Base-by-base conservation (phyloP, 2,797 vertebrate genomes). In the Sebastolobus alascanus region DNA sequence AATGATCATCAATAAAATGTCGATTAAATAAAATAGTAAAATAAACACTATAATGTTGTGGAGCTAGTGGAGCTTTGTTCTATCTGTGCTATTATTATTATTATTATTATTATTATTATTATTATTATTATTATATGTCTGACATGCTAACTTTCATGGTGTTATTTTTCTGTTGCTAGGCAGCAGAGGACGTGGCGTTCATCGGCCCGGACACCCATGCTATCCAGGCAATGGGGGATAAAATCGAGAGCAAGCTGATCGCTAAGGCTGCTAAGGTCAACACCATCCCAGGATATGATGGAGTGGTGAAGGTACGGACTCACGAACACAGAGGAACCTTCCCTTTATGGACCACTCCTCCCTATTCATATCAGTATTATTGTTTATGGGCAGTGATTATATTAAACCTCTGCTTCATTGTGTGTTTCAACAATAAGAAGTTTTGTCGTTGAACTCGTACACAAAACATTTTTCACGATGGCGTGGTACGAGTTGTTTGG, bases 191-290 rank as follows among this genome's bases (percentile, higher is more conserved):
- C 27, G 96, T 99, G 87, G 84, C 94, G 43, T 99, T 99, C 94
- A 97, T 99, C 77, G 98, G 99, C 61, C 98, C 98, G 55, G 98
- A 99, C 94, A 97, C 96, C 2, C 93, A 97, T 74, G 98, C 98
- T 73, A 98, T 99, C 94, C 97, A 98, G 89, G 97, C 98, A 68
- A 99, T 99, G 98, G 99, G 98, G 68, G 99, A 99, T 94, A 99
- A 99, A 94, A 99, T 99, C 85, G 97, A 99, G 95, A 99, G 98
- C 94, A 99, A 99, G 94, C 94, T 98, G 82, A 96, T 99, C 85
- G 98, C 98, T 77, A 99, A 99, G 95, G 96, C 97, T 70, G 97
- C 99, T 54, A 96, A 98, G 77, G 98, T 99, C 94, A 99, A 97
- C 94, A 98, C 97, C 0, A 99, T 99, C 87, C 98, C 99, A 55